Base-by-base conservation (phyloP, 1,140 invertebrate species). In the Drosophila carrolli region DNA sequence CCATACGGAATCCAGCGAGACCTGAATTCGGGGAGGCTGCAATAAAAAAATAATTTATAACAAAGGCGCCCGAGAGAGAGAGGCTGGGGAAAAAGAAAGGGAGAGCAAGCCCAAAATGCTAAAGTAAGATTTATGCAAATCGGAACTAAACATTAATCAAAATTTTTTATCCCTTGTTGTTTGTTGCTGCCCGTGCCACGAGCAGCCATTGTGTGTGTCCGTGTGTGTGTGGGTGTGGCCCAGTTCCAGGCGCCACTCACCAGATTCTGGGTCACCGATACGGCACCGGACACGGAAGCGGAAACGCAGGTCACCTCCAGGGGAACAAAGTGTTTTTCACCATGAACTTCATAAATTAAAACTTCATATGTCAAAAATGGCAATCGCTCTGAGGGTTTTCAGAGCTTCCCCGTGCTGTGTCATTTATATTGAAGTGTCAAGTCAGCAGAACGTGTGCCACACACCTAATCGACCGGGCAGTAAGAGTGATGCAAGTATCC, bases 41-140 rank as follows among this genome's bases (percentile, higher is more conserved):
- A 88, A 88, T 89, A 89, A 89, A 89, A 88, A 80, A 80, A 89
- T 88, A 82, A 86, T 86, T 82, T 88, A 86, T 86, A 86, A 88
- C 78, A 78, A 78, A 77, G 50, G 68, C 62, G 56, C 19, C 47
- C 47, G 44, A 50, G 38, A 41, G 19, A 23, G 55, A 41, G 14
- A 50, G 35, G 57, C 46, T 43, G 46, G 10, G 41, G 41, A 32
- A 67, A 23, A 35, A 19, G 9, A 50, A 29, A 4, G 6, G n/a
- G 40, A 27, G 41, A 29, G 13, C 6, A 9, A 38, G 48, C 47
- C 58, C 62, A 84, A 88, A 89, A 75, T 77, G 77, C 82, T 91
- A 90, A 91, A 91, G 85, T 76, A 91, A 91, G 82, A 91, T 91
- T 91, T 91, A 91, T 91, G 89, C 82, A 91, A 91, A 91, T 90